Evolutionary conservation across 2,113 vertebrate genomes (phyloP).

Genomic region (Sapajus apella): DNA sequence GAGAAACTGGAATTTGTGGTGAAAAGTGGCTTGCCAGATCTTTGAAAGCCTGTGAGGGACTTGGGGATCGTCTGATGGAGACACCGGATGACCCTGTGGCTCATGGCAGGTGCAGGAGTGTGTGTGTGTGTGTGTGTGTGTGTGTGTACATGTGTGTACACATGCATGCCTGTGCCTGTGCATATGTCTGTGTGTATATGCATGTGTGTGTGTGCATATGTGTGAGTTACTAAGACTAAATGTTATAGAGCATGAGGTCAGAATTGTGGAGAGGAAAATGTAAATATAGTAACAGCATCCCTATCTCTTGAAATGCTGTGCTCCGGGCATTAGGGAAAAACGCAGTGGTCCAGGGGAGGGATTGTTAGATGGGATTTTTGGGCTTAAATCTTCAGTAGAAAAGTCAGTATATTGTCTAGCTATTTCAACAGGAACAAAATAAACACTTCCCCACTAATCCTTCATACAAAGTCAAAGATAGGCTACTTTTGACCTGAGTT

Average conservation of each 20-base stretch:
- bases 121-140: neutral
- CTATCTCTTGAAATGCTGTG: neutral
- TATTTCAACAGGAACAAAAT: conserved; percentile 6
- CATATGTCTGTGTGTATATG: neutral
- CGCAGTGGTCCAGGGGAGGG: neutral
- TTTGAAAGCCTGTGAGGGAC: neutral
- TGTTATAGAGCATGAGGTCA: neutral
- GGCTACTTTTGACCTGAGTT: neutral
- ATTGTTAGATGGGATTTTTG: neutral
- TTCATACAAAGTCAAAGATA: neutral
- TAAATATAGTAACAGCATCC: neutral
- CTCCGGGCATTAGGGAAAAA: neutral
- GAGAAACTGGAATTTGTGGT: conserved; percentile 37
- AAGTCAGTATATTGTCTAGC: neutral
- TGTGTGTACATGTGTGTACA: neutral
- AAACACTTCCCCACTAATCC: neutral
- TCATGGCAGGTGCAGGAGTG: neutral
- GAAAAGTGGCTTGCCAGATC: conserved; percentile 32
- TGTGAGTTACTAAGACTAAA: neutral
- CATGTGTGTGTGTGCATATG: neutral
- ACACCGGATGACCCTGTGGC: neutral
- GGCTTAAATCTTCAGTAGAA: neutral
- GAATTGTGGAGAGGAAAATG: neutral
- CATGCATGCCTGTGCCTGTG: neutral
- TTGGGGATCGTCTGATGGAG: neutral